These are phyloP conservation scores for Columbina picui DNA, from an alignment of 2,113 vertebrate genomes.

Conservation along the genomic window DNA sequence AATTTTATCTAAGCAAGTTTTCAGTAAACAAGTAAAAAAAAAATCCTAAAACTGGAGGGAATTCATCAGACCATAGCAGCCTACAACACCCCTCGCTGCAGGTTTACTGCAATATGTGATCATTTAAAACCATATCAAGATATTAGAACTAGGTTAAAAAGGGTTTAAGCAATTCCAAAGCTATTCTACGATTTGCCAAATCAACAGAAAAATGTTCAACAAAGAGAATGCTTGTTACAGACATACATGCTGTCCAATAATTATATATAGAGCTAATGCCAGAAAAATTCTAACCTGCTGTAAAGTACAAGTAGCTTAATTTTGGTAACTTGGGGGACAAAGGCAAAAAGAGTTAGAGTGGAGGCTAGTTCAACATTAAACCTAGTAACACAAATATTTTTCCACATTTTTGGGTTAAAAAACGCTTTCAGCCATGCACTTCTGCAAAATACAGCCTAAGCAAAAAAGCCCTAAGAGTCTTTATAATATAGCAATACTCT, in stretches of 20 bases:
- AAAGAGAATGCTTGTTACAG: neutral
- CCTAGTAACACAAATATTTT: neutral
- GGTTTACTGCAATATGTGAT: neutral
- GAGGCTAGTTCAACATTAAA: neutral
- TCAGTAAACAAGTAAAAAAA: neutral
- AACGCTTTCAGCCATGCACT: neutral
- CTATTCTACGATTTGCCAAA: neutral
- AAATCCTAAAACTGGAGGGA: neutral
- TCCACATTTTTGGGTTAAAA: neutral
- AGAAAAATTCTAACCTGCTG: neutral
- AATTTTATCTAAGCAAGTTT: neutral
- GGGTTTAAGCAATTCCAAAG: neutral
- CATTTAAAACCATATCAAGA: neutral
- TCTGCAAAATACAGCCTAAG: neutral
- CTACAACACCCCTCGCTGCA: neutral
- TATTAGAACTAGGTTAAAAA: neutral
- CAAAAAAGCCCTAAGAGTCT: neutral
- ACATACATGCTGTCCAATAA: neutral
- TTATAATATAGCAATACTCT: neutral
- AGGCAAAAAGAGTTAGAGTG: neutral
- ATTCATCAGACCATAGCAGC: neutral
- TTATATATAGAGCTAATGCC: rapidly evolving
- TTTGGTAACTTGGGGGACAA: neutral
- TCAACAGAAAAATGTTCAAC: neutral
- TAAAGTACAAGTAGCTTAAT: neutral